Evolutionary conservation across 2,797 vertebrate species (phyloP).

Genomic region (Dipus sagitta): DNA sequence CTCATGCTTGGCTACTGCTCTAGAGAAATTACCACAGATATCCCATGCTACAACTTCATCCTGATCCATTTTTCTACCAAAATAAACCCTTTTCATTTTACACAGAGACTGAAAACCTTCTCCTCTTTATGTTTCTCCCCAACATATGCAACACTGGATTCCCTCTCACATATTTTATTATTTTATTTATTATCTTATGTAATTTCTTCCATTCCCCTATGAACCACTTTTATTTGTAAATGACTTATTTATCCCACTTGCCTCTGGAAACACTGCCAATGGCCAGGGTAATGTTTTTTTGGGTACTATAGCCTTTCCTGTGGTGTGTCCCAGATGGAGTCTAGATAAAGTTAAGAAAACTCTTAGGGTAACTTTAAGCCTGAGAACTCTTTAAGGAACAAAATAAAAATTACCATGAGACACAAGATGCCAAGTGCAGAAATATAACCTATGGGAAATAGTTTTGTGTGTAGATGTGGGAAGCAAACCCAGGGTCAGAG

Average conservation of each 20-base stretch:
- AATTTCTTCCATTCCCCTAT: neutral
- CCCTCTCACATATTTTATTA: neutral
- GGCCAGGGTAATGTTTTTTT: neutral
- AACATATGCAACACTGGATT: neutral
- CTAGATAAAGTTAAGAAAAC: neutral
- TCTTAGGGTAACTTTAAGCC: neutral
- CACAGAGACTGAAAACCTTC: neutral
- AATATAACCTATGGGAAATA: neutral
- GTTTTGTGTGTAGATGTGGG: neutral
- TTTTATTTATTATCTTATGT: neutral
- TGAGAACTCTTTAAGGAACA: neutral
- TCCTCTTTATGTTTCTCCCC: neutral
- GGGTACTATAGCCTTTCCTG: neutral
- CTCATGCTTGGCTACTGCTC: neutral
- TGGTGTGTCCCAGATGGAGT: neutral
- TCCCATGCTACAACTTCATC: neutral
- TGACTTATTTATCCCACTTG: neutral
- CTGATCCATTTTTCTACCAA: neutral
- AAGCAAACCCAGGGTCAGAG: neutral
- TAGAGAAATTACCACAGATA: neutral
- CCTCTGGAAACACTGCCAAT: neutral
- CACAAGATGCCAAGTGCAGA: neutral
- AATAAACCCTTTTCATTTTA: neutral
- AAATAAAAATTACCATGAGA: neutral
- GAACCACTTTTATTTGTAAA: neutral